phyloP scores from a whole-genome alignment of 2,888 invertebrate species.

The Lobophora halterata region DNA sequence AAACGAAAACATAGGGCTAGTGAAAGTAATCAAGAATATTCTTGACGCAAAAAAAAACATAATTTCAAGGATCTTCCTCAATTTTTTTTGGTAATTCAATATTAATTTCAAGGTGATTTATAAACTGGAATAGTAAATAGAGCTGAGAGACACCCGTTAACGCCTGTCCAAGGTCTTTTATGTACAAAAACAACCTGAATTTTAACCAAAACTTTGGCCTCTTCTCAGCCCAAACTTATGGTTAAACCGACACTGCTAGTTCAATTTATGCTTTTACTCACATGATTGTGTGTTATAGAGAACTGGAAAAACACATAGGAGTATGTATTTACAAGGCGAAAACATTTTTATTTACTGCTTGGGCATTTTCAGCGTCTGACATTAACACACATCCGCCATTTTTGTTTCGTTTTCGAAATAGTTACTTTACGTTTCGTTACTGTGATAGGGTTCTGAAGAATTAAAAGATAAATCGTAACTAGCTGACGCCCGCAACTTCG shows the following conservation, averaged over 20 bases:
- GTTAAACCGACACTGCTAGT: background rate
- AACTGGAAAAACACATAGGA: conserved; percentile 51
- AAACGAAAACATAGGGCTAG: conserved; percentile 1
- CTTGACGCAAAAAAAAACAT: conserved; percentile 2
- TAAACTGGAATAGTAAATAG: conserved; percentile 40
- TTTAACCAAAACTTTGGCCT: conserved; percentile 19
- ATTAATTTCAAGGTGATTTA: conserved; percentile 32
- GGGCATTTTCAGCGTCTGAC: conserved; percentile 64
- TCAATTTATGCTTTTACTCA: conserved; percentile 44
- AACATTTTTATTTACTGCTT: conserved; percentile 72
- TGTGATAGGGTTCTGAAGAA: background rate
- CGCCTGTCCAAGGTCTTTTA: conserved; percentile 42
- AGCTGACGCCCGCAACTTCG: no score
- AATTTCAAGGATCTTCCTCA: conserved; percentile 19
- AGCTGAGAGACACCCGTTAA: conserved; percentile 30
- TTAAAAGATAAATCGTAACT: no score
- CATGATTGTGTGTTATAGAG: conserved; percentile 53
- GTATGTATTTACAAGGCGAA: conserved; percentile 49
- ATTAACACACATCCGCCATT: conserved; percentile 64
- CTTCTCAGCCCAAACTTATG: background rate
- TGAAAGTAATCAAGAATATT: conserved; percentile 14
- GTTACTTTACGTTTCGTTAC: conserved; percentile 28
- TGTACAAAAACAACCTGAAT: conserved; percentile 30
- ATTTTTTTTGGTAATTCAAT: conserved; percentile 24
- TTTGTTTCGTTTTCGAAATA: conserved; percentile 58